A percentile compares a stretch with the other conserved stretches of the same genome.
Conservation (phyloP, 2,113 vertebrate species). For the Otis tarda region DNA sequence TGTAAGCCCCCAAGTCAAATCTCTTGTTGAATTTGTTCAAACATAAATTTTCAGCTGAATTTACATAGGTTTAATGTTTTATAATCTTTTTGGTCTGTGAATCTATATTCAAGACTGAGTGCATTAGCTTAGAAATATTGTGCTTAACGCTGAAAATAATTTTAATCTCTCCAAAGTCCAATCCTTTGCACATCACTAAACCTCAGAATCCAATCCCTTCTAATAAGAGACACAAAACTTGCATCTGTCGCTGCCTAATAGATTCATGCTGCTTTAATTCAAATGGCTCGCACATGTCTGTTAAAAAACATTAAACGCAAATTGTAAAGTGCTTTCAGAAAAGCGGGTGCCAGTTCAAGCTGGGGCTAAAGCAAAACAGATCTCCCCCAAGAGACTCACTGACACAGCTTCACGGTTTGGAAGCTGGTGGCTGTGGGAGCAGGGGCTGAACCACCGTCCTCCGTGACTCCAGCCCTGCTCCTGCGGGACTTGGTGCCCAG, state of each 20-base stretch:
- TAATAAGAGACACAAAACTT: conserved; percentile 58
- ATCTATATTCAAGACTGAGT: conserved; percentile 72
- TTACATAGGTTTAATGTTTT: conserved; percentile 79
- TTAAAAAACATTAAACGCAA: conserved; percentile 11
- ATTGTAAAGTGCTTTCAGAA: neutral
- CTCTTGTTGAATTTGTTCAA: conserved; percentile 76
- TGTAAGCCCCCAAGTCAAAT: conserved; percentile 71
- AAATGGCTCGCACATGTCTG: neutral
- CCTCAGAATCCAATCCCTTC: conserved; percentile 61
- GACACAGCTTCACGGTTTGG: neutral
- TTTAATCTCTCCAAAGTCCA: conserved; percentile 73
- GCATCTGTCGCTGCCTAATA: conserved; percentile 57
- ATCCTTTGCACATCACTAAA: conserved; percentile 69
- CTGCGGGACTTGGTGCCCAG: neutral
- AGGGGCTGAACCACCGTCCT: neutral
- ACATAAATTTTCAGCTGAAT: conserved; percentile 74
- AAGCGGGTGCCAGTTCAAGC: neutral
- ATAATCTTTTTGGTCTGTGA: conserved; percentile 73
- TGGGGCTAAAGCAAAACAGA: neutral
- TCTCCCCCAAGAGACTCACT: neutral
- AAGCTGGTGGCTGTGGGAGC: neutral
- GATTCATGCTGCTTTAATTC: conserved; percentile 50
- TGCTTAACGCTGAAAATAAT: conserved; percentile 74
- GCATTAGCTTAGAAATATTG: conserved; percentile 59
- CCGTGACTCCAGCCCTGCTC: neutral